A percentile compares a stretch with the other conserved stretches of the same genome.
These are phyloP conservation scores for Malurus elegans DNA, from an alignment of 2,113 vertebrate genomes.

Conservation along the genomic window DNA sequence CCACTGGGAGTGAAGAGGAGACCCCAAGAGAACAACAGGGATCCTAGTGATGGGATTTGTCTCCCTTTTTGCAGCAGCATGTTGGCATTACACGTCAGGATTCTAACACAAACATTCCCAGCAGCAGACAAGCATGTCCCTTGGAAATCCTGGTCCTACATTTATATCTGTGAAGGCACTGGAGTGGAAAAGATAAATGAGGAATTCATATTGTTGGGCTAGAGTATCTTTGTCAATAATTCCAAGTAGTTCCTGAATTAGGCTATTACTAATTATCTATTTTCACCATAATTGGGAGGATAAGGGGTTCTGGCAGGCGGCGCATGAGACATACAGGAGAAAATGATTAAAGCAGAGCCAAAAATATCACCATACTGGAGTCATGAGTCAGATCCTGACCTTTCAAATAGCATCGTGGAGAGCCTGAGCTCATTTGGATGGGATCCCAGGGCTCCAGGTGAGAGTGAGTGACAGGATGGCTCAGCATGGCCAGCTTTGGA, in stretches of 20 bases:
- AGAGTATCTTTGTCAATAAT: background rate
- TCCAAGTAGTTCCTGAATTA: slow-evolving; percentile 19
- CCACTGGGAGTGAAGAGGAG: background rate
- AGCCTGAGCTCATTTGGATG: background rate
- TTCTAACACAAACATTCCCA: background rate
- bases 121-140: background rate
- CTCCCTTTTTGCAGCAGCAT: background rate
- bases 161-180: background rate
- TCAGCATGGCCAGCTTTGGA: background rate
- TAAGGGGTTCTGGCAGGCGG: background rate
- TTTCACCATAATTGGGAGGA: slow-evolving; percentile 42
- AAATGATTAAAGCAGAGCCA: slow-evolving; percentile 45
- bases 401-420: background rate
- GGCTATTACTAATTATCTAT: slow-evolving; percentile 2
- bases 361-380: slow-evolving; percentile 36
- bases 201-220: background rate
- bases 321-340: background rate
- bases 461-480: background rate
- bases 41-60: background rate
- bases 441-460: slow-evolving; percentile 11
- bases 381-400: slow-evolving; percentile 49
- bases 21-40: background rate
- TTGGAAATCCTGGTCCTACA: background rate
- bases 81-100: background rate
- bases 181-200: background rate